These are phyloP conservation scores for Chrysopilus asiliformis DNA, from an alignment of 2,888 invertebrate genomes.

Conservation along the genomic window DNA sequence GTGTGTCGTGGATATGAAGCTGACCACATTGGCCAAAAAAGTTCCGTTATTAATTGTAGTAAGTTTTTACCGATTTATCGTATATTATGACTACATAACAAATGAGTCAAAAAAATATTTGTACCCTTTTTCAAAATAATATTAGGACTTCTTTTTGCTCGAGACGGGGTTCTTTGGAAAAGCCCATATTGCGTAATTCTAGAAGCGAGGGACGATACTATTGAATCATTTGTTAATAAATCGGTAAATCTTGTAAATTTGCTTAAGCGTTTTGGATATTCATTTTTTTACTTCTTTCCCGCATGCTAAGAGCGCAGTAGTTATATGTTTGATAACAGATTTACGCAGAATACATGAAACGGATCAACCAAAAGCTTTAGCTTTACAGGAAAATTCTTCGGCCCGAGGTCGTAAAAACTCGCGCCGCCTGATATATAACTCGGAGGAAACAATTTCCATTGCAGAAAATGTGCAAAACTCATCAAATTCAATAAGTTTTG, in stretches of 20 bases:
- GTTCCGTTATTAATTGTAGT: slow-evolving; percentile 34
- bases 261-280: not conserved
- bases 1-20: slow-evolving; percentile 30
- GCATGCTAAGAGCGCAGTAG: too few species aligned
- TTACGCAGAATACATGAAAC: slow-evolving; percentile 25
- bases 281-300: slow-evolving; percentile 7
- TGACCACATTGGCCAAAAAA: slow-evolving; percentile 29
- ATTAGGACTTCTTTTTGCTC: slow-evolving; percentile 28
- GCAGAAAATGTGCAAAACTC: slow-evolving; percentile 14
- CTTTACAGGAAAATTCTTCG: slow-evolving; percentile 15
- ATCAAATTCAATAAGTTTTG: slow-evolving; percentile 17
- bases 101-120: too few species aligned
- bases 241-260: slow-evolving; percentile 18
- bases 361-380: slow-evolving; percentile 28
- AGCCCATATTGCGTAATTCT: slow-evolving; percentile 39
- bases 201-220: slow-evolving; percentile 40
- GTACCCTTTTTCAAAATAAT: too few species aligned
- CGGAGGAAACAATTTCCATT: slow-evolving; percentile 19
- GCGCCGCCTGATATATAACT: slow-evolving; percentile 16
- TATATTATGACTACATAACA: too few species aligned
- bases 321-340: slow-evolving; percentile 34
- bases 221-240: slow-evolving; percentile 22
- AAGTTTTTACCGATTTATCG: slow-evolving; percentile 19
- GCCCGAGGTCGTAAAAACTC: slow-evolving; percentile 6
- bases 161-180: slow-evolving; percentile 26